Percentiles rank a stretch among this genome's conserved stretches.
Conservation (phyloP, 2,113 vertebrate genomes). For the Phyllopteryx taeniolatus region DNA sequence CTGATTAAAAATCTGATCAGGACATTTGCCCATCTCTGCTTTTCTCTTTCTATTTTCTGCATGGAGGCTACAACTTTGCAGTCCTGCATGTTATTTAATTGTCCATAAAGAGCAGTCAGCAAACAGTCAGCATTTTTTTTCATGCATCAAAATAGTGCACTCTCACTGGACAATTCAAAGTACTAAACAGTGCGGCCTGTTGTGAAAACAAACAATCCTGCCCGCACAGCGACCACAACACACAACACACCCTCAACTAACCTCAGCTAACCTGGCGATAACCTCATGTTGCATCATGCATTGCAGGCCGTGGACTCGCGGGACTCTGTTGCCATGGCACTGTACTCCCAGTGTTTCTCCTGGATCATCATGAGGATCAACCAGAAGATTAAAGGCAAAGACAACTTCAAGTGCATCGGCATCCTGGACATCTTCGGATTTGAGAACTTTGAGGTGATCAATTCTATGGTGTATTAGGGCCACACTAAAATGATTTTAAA, state of each 20-base stretch:
- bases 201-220: conserved; percentile 52
- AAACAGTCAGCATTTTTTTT: neutral
- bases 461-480: neutral
- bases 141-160: neutral
- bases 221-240: conserved; percentile 39
- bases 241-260: conserved; percentile 32
- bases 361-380: conserved; percentile 92
- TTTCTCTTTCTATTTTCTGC: neutral
- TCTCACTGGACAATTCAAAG: neutral
- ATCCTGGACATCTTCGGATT: conserved; percentile 95
- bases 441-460: conserved; percentile 87
- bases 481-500: no score
- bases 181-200: conserved; percentile 39
- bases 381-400: conserved; percentile 85
- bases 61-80: neutral
- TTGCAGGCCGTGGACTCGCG: conserved; percentile 86
- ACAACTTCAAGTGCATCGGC: conserved; percentile 92
- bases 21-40: neutral
- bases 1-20: no score
- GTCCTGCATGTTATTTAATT: neutral
- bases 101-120: neutral
- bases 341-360: conserved; percentile 91
- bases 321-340: conserved; percentile 88
- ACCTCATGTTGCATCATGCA: conserved; percentile 14
- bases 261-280: conserved; percentile 14